These are phyloP conservation scores for Melanotaenia parkinsoni DNA, from an alignment of 2,797 vertebrate genomes.

Conservation along the genomic window DNA sequence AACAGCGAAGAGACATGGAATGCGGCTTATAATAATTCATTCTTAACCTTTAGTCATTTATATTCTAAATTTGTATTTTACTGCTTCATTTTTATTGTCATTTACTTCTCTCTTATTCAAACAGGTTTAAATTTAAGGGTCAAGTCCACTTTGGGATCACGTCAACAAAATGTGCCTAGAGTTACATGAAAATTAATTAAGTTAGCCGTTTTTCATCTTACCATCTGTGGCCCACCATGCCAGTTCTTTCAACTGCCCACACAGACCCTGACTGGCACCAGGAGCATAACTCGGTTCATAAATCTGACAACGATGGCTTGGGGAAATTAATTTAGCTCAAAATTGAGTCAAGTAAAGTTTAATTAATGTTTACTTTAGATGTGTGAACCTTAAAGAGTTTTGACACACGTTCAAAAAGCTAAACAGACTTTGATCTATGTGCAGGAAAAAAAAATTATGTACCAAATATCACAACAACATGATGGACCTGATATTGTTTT, in stretches of 20 bases:
- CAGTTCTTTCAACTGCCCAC: constrained; percentile 20
- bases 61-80: not conserved
- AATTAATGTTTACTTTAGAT: constrained; percentile 47
- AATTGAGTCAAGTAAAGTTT: constrained; percentile 47
- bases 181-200: constrained; percentile 18
- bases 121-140: not conserved
- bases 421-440: constrained; percentile 47
- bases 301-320: constrained; percentile 13
- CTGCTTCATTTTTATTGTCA: constrained; percentile 4
- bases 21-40: not conserved
- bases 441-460: constrained; percentile 13
- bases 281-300: not conserved
- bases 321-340: constrained; percentile 51
- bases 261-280: constrained; percentile 8
- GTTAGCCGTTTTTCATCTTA: constrained; percentile 39
- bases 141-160: constrained; percentile 3
- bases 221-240: constrained; percentile 16
- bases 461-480: constrained; percentile 8
- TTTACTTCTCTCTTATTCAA: not conserved
- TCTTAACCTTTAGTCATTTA: not conserved
- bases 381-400: constrained; percentile 39
- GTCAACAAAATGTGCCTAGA: constrained; percentile 6
- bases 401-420: constrained; percentile 49
- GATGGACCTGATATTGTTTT: not conserved
- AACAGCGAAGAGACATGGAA: not conserved